Base-by-base conservation (phyloP, 2,797 vertebrate species). In the Eupleurogrammus muticus region DNA sequence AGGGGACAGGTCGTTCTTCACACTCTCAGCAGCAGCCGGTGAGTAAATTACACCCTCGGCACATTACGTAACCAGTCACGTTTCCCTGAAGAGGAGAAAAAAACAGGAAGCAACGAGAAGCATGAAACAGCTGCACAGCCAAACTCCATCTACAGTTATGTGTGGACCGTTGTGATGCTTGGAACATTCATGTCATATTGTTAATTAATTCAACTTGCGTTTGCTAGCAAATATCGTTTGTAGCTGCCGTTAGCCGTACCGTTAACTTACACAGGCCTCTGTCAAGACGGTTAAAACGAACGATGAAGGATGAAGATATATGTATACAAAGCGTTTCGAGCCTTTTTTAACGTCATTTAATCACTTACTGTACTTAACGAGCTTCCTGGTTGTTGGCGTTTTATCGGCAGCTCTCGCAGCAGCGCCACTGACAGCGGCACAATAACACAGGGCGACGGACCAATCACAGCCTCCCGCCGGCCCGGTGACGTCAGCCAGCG, bases 51-150 rank as follows among this genome's bases (percentile, higher is more conserved):
- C 9, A 35, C 19, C 36, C 12, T 53, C 32, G 24, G 28, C 63
- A n/a, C 12, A 52, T 89, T 88, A 91, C 84, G 89, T 85, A 88
- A 88, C 36, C 42, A 40, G 59, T 87, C 79, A 82, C 83, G 83
- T 83, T 77, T 66, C 55, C 38, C 59, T 78, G 72, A 6, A n/a
- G 38, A 4, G 0, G 3, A 24, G 35, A 28, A 49, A 69, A 40
- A 63, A 59, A 71, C 21, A 47, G 32, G 34, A 60, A 32, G 0
- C 9, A 46, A 21, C n/a, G 17, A 62, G 6, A 0, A 0, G 2
- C 10, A 28, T 2, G n/a, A 34, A 23, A 57, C 51, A 38, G 5
- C 46, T 35, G 14, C 38, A 65, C 11, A 17, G 42, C 17, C 7
- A 38, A 17, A 6, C 0, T 23, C 34, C 40, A 56, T 23, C 1